These are phyloP conservation scores for Macheiramphus alcinus DNA, from an alignment of 2,113 vertebrate species.

Conservation along the genomic window DNA sequence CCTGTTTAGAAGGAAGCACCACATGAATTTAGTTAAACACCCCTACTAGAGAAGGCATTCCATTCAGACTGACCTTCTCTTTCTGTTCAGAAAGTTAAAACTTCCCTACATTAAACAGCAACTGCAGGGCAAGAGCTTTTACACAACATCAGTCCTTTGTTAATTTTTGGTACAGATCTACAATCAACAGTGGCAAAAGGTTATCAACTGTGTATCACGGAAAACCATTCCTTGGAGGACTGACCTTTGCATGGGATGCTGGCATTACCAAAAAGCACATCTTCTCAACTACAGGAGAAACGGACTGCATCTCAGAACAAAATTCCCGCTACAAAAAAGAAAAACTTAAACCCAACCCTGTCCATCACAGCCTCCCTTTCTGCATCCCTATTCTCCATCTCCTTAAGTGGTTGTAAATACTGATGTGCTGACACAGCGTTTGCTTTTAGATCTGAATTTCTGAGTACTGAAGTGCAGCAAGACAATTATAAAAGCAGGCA, in stretches of 20 bases:
- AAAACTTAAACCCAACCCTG: neutral
- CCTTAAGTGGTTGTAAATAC: neutral
- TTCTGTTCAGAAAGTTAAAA: neutral
- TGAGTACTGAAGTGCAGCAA: neutral
- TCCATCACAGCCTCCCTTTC: neutral
- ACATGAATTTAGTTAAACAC: fast-evolving
- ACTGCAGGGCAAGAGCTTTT: neutral
- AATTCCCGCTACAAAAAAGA: neutral
- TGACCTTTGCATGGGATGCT: fast-evolving
- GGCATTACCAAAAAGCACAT: neutral
- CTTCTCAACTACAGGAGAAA: neutral
- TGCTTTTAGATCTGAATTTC: neutral
- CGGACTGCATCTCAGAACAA: neutral
- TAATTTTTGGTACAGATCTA: neutral
- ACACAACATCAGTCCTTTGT: fast-evolving
- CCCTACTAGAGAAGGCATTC: too few relatives aligned
- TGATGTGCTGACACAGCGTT: neutral
- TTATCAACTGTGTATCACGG: neutral
- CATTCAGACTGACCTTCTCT: neutral
- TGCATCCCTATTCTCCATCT: neutral
- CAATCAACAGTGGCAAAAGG: neutral
- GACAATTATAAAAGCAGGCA: neutral
- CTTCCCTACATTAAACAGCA: neutral
- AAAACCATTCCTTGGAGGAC: neutral
- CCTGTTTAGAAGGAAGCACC: fast-evolving